A percentile compares a stretch with the other conserved stretches of the same genome.
Conservation (phyloP, 2,888 invertebrate species). For the Teinopalpus imperialis region DNA sequence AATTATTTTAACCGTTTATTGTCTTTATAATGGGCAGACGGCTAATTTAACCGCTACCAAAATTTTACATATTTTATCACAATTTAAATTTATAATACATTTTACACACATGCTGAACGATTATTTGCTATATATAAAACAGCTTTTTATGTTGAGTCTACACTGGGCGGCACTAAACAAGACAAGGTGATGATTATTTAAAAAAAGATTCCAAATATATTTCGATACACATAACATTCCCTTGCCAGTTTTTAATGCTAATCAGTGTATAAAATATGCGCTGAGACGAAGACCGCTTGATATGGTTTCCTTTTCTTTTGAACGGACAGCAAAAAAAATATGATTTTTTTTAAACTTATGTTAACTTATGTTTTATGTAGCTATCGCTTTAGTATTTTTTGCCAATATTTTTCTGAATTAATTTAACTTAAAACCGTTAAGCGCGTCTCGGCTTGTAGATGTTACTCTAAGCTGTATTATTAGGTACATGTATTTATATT, state of each 20-base stretch:
- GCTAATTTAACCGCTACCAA: too few species aligned
- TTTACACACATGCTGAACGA: neutral
- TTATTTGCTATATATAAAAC: neutral
- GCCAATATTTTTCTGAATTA: neutral
- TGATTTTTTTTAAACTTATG: neutral
- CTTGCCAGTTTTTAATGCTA: neutral
- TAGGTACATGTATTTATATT: too few species aligned
- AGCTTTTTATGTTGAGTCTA: neutral
- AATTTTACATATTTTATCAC: too few species aligned
- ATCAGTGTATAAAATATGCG: slow-evolving; percentile 3
- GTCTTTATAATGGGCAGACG: neutral
- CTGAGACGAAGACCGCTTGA: slow-evolving; percentile 14
- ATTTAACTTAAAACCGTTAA: neutral
- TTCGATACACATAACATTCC: too few species aligned
- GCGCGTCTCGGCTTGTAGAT: slow-evolving; percentile 1
- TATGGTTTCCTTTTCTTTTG: neutral
- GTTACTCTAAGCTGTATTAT: neutral
- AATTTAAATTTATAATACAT: slow-evolving; percentile 3
- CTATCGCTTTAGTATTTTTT: neutral
- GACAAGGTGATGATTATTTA: too few species aligned
- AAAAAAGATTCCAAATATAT: too few species aligned
- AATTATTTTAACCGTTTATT: too few species aligned
- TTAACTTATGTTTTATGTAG: neutral
- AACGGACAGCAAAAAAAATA: too few species aligned
- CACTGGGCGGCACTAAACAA: slow-evolving; percentile 14